A percentile compares a stretch with the other conserved stretches of the same genome.
These are phyloP conservation scores for Oriolus oriolus DNA, from an alignment of 2,113 vertebrate species.

Conservation along the genomic window DNA sequence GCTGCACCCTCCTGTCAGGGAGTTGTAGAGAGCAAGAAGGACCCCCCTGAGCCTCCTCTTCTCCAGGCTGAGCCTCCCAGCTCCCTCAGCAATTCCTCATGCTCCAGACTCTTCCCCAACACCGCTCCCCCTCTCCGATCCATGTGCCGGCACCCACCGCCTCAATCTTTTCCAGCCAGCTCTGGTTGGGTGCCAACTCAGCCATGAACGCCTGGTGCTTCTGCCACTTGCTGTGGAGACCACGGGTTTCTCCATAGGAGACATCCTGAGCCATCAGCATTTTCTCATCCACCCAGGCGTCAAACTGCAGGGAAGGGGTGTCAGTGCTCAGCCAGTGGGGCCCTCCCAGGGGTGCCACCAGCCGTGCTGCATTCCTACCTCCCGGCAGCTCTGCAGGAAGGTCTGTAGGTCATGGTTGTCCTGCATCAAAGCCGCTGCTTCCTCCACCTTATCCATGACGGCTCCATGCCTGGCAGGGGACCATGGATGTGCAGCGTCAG, in stretches of 20 bases:
- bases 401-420: constrained; percentile 90
- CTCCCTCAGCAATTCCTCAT: background rate
- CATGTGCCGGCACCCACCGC: constrained; percentile 39
- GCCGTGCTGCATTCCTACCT: constrained; percentile 73
- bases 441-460: constrained; percentile 75
- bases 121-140: accelerated
- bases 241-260: constrained; percentile 86
- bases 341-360: accelerated
- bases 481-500: background rate
- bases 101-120: background rate
- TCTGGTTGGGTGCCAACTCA: constrained; percentile 87
- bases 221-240: constrained; percentile 92
- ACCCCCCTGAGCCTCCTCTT: background rate
- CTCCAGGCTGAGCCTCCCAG: background rate
- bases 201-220: constrained; percentile 95
- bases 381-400: constrained; percentile 91
- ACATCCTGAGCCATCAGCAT: constrained; percentile 91
- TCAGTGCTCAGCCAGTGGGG: background rate
- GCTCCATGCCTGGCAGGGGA: constrained; percentile 70
- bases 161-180: constrained; percentile 87
- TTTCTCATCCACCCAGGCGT: constrained; percentile 95
- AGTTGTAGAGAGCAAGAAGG: background rate
- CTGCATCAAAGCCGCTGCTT: constrained; percentile 75
- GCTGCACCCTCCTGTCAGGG: background rate
- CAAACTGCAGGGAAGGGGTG: constrained; percentile 71